These are phyloP conservation scores for Ateles fusciceps DNA, from an alignment of 2,797 vertebrate species.

Conservation along the genomic window DNA sequence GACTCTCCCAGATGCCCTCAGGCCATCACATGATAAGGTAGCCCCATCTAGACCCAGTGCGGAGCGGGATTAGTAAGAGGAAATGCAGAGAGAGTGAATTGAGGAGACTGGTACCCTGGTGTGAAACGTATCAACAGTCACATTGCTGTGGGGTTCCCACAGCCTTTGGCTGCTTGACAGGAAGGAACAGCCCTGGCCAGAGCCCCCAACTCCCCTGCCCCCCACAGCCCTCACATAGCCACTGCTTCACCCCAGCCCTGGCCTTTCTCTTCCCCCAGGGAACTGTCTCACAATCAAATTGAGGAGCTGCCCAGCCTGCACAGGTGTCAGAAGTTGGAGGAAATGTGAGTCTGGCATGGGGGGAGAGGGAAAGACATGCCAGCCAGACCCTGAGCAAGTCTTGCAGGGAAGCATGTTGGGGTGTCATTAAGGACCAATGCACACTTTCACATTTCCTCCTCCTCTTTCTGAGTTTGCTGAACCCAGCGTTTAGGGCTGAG, in stretches of 20 bases:
- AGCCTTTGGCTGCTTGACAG: not conserved
- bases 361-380: not conserved
- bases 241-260: not conserved
- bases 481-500: not conserved
- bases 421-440: too few relatives aligned
- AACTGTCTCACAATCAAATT: constrained; percentile 94
- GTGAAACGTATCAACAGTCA: not conserved
- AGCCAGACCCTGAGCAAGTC: not conserved
- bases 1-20: not conserved
- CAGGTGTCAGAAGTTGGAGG: constrained; percentile 91
- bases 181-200: not conserved
- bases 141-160: rapidly evolving
- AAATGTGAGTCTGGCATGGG: constrained; percentile 90
- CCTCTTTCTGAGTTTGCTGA: not conserved
- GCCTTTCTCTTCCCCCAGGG: constrained; percentile 82
- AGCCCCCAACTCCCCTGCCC: not conserved
- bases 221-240: not conserved
- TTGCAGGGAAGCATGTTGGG: not conserved
- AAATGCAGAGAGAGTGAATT: not conserved
- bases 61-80: not conserved
- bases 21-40: not conserved
- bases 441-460: not conserved
- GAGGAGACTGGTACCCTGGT: not conserved
- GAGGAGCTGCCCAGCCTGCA: constrained; percentile 93
- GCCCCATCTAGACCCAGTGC: not conserved